phyloP scores from a whole-genome alignment of 2,888 invertebrate species.

The Nomada ferruginata region DNA sequence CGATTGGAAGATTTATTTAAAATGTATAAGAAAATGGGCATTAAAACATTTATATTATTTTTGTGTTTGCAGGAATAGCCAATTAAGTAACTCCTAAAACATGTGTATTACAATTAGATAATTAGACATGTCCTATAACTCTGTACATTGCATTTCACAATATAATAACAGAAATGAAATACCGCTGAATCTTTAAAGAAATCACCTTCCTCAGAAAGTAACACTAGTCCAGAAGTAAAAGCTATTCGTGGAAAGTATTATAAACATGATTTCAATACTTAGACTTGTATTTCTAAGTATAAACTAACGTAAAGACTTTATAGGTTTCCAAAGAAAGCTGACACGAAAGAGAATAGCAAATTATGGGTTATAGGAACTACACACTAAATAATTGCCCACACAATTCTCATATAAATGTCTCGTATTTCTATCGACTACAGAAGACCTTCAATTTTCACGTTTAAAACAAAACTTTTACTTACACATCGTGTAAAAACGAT shows the following conservation, averaged over 20 bases:
- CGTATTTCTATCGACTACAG: not conserved
- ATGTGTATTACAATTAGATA: too few species aligned
- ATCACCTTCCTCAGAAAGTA: not conserved
- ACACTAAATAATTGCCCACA: not conserved
- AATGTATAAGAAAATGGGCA: too few species aligned
- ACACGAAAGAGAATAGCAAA: not conserved
- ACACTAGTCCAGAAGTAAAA: not conserved
- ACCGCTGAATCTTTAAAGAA: too few species aligned
- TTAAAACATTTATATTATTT: too few species aligned
- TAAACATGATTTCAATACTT: not conserved
- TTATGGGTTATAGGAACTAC: not conserved
- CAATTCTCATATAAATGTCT: not conserved
- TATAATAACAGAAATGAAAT: not conserved
- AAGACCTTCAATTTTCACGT: not conserved
- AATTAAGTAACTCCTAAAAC: too few species aligned
- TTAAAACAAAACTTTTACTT: not conserved
- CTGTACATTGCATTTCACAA: not conserved
- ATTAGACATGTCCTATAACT: too few species aligned
- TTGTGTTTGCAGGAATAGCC: too few species aligned
- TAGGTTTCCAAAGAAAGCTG: not conserved
- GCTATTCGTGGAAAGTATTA: not conserved
- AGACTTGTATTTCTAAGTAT: not conserved
- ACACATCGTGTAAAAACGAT: too few species aligned
- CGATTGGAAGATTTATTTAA: too few species aligned
- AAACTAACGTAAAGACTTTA: not conserved